These are phyloP conservation scores for Stercorarius parasiticus DNA, from an alignment of 2,113 vertebrate species.

Conservation along the genomic window DNA sequence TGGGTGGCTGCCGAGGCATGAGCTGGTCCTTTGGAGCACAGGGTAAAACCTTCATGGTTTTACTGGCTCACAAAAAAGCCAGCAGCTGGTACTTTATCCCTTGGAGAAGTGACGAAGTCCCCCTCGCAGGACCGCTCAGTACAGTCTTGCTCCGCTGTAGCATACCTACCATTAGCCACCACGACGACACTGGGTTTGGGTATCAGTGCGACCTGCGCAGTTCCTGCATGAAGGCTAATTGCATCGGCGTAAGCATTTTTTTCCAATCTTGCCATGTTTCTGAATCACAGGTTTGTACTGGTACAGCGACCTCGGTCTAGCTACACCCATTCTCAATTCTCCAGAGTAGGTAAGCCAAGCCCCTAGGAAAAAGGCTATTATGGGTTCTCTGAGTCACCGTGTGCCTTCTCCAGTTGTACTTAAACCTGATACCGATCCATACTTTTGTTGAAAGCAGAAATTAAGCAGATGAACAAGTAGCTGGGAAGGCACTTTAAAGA, in stretches of 20 bases:
- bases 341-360: background rate
- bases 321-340: background rate
- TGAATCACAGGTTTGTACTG: background rate
- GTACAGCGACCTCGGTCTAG: background rate
- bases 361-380: slow-evolving; percentile 30
- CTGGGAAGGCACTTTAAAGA: background rate
- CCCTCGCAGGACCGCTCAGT: background rate
- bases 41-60: background rate
- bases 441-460: slow-evolving; percentile 24
- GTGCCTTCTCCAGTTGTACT: background rate
- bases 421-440: slow-evolving; percentile 52
- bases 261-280: background rate
- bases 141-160: background rate
- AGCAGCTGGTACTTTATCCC: background rate
- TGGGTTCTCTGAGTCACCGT: slow-evolving; percentile 16
- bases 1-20: background rate
- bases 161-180: background rate
- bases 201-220: background rate
- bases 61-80: background rate
- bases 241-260: background rate
- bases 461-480: background rate
- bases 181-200: background rate
- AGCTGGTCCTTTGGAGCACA: background rate
- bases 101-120: background rate
- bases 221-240: background rate